Percentiles rank a stretch among this genome's conserved stretches.
These are phyloP conservation scores for Vannuccia rotundouncinata DNA, from an alignment of 2,888 invertebrate species.

Conservation along the genomic window DNA sequence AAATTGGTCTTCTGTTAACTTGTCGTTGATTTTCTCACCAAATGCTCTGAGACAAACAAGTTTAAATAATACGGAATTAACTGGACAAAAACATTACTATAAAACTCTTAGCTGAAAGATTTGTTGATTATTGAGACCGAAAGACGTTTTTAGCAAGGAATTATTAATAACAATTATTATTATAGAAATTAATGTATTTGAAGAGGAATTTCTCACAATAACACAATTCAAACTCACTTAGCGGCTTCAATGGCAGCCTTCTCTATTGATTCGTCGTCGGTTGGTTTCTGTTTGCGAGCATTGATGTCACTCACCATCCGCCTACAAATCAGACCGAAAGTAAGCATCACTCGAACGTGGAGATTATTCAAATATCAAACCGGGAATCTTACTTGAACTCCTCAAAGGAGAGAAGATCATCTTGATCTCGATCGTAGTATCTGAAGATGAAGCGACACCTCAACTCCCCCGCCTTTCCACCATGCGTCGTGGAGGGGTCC, in stretches of 20 bases:
- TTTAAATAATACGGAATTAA: too few relatives aligned
- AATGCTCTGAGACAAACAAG: slow-evolving; percentile 50
- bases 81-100: too few relatives aligned
- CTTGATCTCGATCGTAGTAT: slow-evolving; percentile 57
- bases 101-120: too few relatives aligned
- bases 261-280: slow-evolving; percentile 61
- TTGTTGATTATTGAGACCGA: too few relatives aligned
- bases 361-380: neutral
- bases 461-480: slow-evolving; percentile 64
- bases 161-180: too few relatives aligned
- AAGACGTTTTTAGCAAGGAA: too few relatives aligned
- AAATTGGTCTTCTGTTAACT: slow-evolving; percentile 59
- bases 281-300: slow-evolving; percentile 59
- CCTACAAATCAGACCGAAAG: slow-evolving; percentile 45
- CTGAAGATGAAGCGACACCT: slow-evolving; percentile 67
- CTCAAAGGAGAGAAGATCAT: slow-evolving; percentile 57
- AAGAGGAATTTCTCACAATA: too few relatives aligned
- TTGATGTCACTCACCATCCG: slow-evolving; percentile 62
- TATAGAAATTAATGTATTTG: too few relatives aligned
- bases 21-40: slow-evolving; percentile 48
- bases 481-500: slow-evolving; percentile 65
- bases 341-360: too few relatives aligned
- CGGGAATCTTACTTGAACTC: slow-evolving; percentile 60
- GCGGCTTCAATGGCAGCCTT: slow-evolving; percentile 60
- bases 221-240: slow-evolving; percentile 47